Base-by-base conservation (phyloP, 1,140 invertebrate species). In the Macrostomum lignano region DNA sequence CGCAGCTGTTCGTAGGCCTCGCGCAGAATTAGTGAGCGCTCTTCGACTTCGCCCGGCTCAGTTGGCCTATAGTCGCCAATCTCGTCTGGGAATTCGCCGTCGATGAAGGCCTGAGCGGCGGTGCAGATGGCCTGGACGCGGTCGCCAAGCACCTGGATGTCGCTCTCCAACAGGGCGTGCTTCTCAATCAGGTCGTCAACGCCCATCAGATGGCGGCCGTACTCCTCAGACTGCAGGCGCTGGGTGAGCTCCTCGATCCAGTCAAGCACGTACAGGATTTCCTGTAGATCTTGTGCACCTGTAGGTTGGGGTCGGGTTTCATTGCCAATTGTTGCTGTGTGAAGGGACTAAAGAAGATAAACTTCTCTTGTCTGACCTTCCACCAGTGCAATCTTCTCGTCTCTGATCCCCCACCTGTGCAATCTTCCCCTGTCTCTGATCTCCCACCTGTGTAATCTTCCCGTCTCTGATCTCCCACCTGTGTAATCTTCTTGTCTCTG, bases 101-200 rank as follows among this genome's bases (percentile, higher is more conserved):
- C 14, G 21, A 30, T 36, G 21, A 36, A 32, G 3, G 24, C 35
- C 52, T 91, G 74, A 3, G 79, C 82, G 49, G 86, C 75, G 38
- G 74, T 70, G 6, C 91, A 84, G 1, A 93, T 84, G 21, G 73
- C 74, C 60, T 91, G 91, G 1, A 96, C 84, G 25, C 86, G 64
- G 46, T 96, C 86, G 4, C 84, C 84, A 1, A 96, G 60, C 7
- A 96, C 82, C 48, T 93, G 91, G 44, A 98, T 88, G 46, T 98
- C 88, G 1, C 82, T 84, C 54, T 96, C 88, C 2, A 96, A 71
- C 0, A 98, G 62, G 17, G 74, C 79, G 52, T 98, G 91, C 53
- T 96, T 94, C 57, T 96, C 86, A 15, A 98, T 60, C 26, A 98
- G 62, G 61, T 96, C 88, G 60, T 96, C 84, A 0, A 96, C 91